These are phyloP conservation scores for Eutrigla gurnardus DNA, from an alignment of 2,797 vertebrate genomes.

Conservation along the genomic window DNA sequence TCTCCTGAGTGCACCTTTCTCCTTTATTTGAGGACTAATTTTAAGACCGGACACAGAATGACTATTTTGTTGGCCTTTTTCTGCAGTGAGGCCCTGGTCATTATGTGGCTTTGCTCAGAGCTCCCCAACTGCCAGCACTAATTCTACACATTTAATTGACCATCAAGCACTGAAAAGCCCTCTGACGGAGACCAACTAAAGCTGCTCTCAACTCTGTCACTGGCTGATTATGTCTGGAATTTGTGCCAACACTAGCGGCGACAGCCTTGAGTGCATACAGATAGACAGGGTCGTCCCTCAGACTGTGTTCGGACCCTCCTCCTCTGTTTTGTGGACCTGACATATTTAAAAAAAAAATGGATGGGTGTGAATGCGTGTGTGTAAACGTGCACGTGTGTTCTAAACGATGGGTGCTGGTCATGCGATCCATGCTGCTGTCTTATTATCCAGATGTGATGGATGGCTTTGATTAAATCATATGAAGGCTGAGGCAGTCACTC, in stretches of 20 bases:
- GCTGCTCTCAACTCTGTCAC: constrained; percentile 12
- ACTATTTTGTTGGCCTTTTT: constrained; percentile 35
- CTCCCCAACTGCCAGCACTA: constrained; percentile 47
- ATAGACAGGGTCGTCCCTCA: not conserved
- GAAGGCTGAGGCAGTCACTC: constrained; percentile 65
- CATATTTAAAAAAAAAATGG: constrained; percentile 19
- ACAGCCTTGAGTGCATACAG: not conserved
- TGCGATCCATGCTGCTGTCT: constrained; percentile 76
- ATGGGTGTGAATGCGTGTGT: constrained; percentile 17
- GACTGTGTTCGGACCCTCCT: not conserved
- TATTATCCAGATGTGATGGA: constrained; percentile 80
- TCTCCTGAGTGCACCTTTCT: not conserved
- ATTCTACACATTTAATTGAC: constrained; percentile 66
- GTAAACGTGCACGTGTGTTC: constrained; percentile 38
- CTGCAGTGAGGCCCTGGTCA: constrained; percentile 12
- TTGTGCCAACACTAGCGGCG: constrained; percentile 20
- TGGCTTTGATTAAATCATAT: constrained; percentile 81
- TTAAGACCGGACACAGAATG: constrained; percentile 15
- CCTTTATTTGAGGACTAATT: constrained; percentile 5
- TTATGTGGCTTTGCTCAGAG: constrained; percentile 39
- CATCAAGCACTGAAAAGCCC: constrained; percentile 39
- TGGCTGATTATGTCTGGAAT: constrained; percentile 31
- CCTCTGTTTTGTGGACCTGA: constrained; percentile 1
- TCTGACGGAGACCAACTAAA: constrained; percentile 28
- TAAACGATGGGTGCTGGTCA: constrained; percentile 61